Base-by-base conservation (phyloP, 2,888 invertebrate species). In the Pollenia labialis region DNA sequence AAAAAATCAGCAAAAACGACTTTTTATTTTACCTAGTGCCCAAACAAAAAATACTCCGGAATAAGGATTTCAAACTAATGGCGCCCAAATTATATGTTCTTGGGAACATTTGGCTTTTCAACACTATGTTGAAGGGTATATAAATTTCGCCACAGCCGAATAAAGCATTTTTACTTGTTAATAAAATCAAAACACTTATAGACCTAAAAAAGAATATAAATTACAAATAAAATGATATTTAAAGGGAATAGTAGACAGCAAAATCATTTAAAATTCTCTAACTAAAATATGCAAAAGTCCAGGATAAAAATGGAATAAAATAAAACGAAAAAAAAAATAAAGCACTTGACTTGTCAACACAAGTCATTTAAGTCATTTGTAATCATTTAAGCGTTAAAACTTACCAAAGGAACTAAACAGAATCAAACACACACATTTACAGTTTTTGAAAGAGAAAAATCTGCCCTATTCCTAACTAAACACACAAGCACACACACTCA, bases 361-460 rank as follows among this genome's bases (percentile, higher is more conserved):
- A 83, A 83, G 87, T 87, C 87, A 85, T 88, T 87, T 77, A 79
- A 85, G 87, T 87, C 88, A 89, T 88, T 88, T 87, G 87, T 88
- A 88, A 89, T 86, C 87, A 88, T 88, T 88, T 81, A 80, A 85
- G 88, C 87, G 88, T 88, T 87, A 75, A 82, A 84, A 82, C 58
- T 84, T 74, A 52, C 48, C 9, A 77, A 77, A 12, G 8, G 40
- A 58, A 18, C 32, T 46, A 18, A 50, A 23, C 48, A 50, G 23
- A 1, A 7, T 16, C 42, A 71, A 14, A 44, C 9, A 8, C 60
- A 12, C 18, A 32, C 32, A 32, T 6, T 6, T 6, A 32, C 32
- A 32, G 4, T 32, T 32, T 32, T 32, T 32, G 4, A 32, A 32
- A 72, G 4, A 14, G 64, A 23, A 48, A 66, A 48, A 66, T 23